Evolutionary conservation across 2,888 invertebrate species (phyloP).

Genomic region (Beris morrisii): DNA sequence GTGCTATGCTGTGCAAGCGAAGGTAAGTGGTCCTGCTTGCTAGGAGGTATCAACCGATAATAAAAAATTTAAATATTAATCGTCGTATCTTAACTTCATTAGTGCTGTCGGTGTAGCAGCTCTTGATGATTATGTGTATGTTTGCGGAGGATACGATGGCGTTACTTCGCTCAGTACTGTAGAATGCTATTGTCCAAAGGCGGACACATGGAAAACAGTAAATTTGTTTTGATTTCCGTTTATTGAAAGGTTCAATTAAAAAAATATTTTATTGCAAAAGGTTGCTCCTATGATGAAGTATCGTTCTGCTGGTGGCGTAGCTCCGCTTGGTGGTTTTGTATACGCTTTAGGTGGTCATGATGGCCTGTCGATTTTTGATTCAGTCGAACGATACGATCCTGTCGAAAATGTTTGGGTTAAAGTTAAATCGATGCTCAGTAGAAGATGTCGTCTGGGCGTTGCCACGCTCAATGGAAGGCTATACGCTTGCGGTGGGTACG

Average conservation of each 20-base stretch:
- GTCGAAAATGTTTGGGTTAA: conserved; percentile 71
- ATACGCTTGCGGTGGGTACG: conserved; percentile 84
- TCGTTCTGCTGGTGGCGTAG: conserved; percentile 71
- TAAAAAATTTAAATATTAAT: conserved; percentile 4
- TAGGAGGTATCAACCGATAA: background rate
- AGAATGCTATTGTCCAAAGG: conserved; percentile 74
- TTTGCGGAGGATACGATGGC: conserved; percentile 85
- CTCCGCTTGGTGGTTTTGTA: conserved; percentile 67
- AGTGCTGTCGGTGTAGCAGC: conserved; percentile 82
- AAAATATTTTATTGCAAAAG: conserved; percentile 41
- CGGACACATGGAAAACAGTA: conserved; percentile 72
- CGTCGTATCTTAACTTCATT: conserved; percentile 36
- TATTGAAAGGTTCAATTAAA: background rate
- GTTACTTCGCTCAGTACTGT: conserved; percentile 80
- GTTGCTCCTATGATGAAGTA: conserved; percentile 58
- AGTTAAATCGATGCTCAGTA: conserved; percentile 77
- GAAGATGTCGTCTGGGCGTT: conserved; percentile 80
- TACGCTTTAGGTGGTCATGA: conserved; percentile 87
- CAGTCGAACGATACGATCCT: conserved; percentile 80
- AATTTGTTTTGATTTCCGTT: conserved; percentile 44
- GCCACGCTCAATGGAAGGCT: conserved; percentile 79
- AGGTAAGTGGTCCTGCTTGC: conserved; percentile 63
- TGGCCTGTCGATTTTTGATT: conserved; percentile 84
- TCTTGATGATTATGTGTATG: conserved; percentile 77
- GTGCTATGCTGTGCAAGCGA: conserved; percentile 78